phyloP scores from a whole-genome alignment of 2,888 invertebrate species.

The Anaspis maculata region DNA sequence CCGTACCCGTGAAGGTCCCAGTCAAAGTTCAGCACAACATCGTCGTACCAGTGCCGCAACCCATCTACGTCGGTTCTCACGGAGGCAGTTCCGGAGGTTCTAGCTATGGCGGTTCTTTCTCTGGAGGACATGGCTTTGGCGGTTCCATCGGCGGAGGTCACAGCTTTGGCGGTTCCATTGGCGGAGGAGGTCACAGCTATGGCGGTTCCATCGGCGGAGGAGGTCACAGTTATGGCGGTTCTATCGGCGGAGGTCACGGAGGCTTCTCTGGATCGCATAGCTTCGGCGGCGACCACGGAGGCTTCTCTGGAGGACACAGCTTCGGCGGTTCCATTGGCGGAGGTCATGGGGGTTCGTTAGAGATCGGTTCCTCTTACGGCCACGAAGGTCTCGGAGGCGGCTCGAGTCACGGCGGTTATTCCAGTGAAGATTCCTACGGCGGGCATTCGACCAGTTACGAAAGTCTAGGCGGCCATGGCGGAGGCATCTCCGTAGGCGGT shows the following conservation, averaged over 20 bases:
- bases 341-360: slow-evolving; percentile 7
- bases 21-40: slow-evolving; percentile 32
- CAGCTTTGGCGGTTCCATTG: slow-evolving; percentile 5
- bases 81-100: slow-evolving; percentile 22
- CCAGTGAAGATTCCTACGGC: slow-evolving; percentile 24
- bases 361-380: slow-evolving; percentile 12
- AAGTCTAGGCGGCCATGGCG: slow-evolving; percentile 20
- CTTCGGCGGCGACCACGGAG: slow-evolving; percentile 18
- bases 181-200: slow-evolving; percentile 11
- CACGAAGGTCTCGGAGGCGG: slow-evolving; percentile 11
- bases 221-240: slow-evolving; percentile 12
- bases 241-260: slow-evolving; percentile 22
- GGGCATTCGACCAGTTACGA: slow-evolving; percentile 17
- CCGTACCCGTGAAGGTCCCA: slow-evolving; percentile 47
- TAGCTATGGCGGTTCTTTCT: slow-evolving; percentile 19
- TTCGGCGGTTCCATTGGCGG: slow-evolving; percentile 9
- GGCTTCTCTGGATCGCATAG: slow-evolving; percentile 22
- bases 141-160: slow-evolving; percentile 8
- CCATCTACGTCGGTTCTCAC: slow-evolving; percentile 23
- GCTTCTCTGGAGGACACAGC: slow-evolving; percentile 11
- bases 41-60: slow-evolving; percentile 26
- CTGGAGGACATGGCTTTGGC: slow-evolving; percentile 10
- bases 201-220: slow-evolving; percentile 13
- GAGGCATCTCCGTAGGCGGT: slow-evolving; percentile 13
- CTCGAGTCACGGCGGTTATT: slow-evolving; percentile 7